Base-by-base conservation (phyloP, 2,888 invertebrate genomes). In the Frankliniella intonsa region DNA sequence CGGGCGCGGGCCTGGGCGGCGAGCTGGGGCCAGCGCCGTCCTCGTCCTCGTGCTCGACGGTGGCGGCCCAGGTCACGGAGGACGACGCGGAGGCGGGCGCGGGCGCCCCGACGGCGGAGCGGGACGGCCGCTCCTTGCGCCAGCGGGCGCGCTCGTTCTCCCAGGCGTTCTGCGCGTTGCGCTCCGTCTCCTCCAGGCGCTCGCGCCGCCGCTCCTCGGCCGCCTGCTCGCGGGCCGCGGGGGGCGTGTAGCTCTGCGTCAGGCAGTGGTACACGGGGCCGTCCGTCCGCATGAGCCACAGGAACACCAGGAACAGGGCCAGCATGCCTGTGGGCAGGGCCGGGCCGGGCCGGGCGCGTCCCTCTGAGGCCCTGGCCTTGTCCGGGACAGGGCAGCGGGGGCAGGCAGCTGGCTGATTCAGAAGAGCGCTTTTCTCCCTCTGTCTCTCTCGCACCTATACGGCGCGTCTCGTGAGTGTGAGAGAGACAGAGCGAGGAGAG, bases 161-260 rank as follows among this genome's bases (percentile, higher is more conserved):
- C 69, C 69, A 76, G 25, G 69, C 69, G 69, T 25, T 25, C 25
- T 22, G 22, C 10, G 69, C 69, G 11, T 22, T 76, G 25, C 69
- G 69, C 69, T 76, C 69, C 69, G 69, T 76, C 69, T 76, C 69
- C 25, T 22, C 25, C 22, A 25, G 69, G 3, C 69, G 25, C 69
- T 76, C 69, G 25, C 69, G 69, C 69, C 69, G 69, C 69, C 25
- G 22, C 69, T 76, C 69, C 69, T 76, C 69, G 69, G 69, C 69
- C 11, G 25, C 22, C 69, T 76, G 69, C 69, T 76, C 22, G 22
- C 69, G 69, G 69, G 10, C 69, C 25, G 69, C 69, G 25, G 69
- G 69, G 22, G 69, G 69, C 25, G 69, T 25, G 69, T 76, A 76
- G 69, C 25, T 76, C 22, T 76, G 25, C 22, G 69, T 76, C 22